Evolutionary conservation across 1,140 invertebrate genomes (phyloP).

Genomic region (Trissolcus basalis): DNA sequence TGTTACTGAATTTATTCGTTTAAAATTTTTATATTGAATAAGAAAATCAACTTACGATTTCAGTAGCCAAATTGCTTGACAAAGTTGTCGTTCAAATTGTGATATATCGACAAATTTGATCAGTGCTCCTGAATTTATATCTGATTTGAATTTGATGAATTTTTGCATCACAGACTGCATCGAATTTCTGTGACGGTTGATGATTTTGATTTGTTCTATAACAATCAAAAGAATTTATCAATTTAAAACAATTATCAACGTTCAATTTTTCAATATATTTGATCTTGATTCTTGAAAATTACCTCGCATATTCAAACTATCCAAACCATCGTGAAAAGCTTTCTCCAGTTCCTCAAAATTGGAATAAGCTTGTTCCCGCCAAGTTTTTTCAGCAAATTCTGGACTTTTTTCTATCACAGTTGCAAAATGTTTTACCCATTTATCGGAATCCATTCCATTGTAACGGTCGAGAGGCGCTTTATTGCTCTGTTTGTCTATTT

Average conservation of each 20-base stretch:
- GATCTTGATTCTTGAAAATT: background rate
- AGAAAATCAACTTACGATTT: constrained; percentile 24
- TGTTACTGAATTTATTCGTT: background rate
- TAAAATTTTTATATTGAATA: background rate
- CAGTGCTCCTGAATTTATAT: constrained; percentile 29
- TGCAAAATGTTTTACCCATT: too few species aligned
- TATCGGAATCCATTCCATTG: too few species aligned
- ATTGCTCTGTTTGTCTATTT: too few species aligned
- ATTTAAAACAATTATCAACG: background rate
- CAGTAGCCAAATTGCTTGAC: constrained; percentile 18
- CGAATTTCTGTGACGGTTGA: constrained; percentile 23
- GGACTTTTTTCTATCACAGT: constrained; percentile 20
- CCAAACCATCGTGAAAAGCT: constrained; percentile 12
- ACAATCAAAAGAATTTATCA: background rate
- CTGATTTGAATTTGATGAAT: constrained; percentile 27
- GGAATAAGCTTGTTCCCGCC: background rate
- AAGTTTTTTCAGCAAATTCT: constrained; percentile 16
- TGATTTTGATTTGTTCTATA: constrained; percentile 25
- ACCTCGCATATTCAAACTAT: constrained; percentile 19
- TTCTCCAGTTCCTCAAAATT: constrained; percentile 12
- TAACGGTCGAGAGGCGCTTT: too few species aligned
- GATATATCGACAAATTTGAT: constrained; percentile 23
- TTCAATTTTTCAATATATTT: background rate
- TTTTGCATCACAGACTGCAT: constrained; percentile 15
- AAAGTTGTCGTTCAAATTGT: constrained; percentile 23